Base-by-base conservation (phyloP, 2,888 invertebrate species). In the Eretmocerus hayati region DNA sequence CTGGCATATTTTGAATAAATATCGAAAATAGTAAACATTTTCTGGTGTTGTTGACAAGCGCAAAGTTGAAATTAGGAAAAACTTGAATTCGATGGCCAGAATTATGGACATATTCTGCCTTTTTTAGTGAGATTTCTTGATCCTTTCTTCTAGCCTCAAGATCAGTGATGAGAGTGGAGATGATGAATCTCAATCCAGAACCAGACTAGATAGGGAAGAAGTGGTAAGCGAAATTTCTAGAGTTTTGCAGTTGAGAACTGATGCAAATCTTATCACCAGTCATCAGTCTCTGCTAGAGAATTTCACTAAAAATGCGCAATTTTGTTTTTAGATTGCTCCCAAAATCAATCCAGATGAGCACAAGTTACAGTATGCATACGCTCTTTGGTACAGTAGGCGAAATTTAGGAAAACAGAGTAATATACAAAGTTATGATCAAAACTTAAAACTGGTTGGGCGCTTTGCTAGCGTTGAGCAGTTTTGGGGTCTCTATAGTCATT, bases 381-480 rank as follows among this genome's bases (percentile, higher is more conserved):
- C 91, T 74, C 78, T 95, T 71, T 96, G 95, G 95, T 92, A 67
- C 72, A 85, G 81, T 67, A 76, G 75, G 62, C 75, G 77, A 69
- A 77, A 75, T 54, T 77, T 77, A 52, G 80, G 81, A 6, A 82
- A 81, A 70, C 76, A 77, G 57, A 72, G 74, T 48, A 75, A 76
- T 52, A 71, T 74, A 54, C 76, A 77, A 57, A 76, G 73, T 61
- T 83, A 80, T 61, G 81, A 83, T 59, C 85, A 90, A 77, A 88
- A 91, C 66, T 79, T 96, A 65, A 88, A 90, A 74, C 76, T 90
- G 67, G 85, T 95, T 62, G 91, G 89, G 56, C 82, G 87, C 66
- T 88, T 91, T 73, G 88, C 83, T 46, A 87, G 87, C 56, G 95
- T 97, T 54, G 96, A 99, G 74, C 95, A 96, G 75, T 99, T 96